These are phyloP conservation scores for Ophion slaviceki DNA, from an alignment of 2,888 invertebrate genomes.

Conservation along the genomic window DNA sequence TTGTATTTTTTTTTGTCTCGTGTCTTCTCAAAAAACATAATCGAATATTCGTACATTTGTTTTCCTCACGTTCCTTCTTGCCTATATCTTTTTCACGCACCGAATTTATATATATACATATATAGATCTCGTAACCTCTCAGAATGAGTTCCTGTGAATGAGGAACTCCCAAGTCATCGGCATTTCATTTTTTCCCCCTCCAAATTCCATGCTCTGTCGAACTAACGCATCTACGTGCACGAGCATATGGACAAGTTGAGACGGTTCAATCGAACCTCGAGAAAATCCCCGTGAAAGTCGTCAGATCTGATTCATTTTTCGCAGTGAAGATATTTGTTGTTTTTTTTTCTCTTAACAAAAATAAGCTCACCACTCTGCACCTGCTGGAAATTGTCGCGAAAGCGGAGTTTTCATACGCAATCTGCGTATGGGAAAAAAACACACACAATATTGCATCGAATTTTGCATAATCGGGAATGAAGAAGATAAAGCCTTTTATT, in stretches of 20 bases:
- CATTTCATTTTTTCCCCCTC: constrained; percentile 15
- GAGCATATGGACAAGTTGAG: neutral
- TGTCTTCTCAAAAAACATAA: neutral
- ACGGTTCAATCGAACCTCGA: neutral
- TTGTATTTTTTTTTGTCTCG: constrained; percentile 32
- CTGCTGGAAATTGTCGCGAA: too few relatives aligned
- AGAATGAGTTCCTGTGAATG: constrained; percentile 16
- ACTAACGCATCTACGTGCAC: neutral
- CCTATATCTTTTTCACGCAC: constrained; percentile 42
- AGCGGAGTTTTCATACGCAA: too few relatives aligned
- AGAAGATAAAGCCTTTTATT: too few relatives aligned
- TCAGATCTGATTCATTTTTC: neutral
- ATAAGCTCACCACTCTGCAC: too few relatives aligned
- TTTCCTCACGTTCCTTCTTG: constrained; percentile 38
- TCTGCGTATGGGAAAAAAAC: too few relatives aligned
- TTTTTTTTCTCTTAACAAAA: too few relatives aligned
- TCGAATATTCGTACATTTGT: constrained; percentile 11
- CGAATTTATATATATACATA: constrained; percentile 7
- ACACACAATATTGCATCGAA: too few relatives aligned
- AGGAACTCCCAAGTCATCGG: too few relatives aligned
- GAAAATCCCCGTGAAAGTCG: neutral
- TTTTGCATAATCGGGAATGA: too few relatives aligned
- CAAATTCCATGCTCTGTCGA: neutral
- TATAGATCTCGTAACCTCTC: constrained; percentile 37
- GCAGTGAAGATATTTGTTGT: too few relatives aligned